Evolutionary conservation across 2,888 invertebrate species (phyloP).

Genomic region (Clepsis dumicolana): DNA sequence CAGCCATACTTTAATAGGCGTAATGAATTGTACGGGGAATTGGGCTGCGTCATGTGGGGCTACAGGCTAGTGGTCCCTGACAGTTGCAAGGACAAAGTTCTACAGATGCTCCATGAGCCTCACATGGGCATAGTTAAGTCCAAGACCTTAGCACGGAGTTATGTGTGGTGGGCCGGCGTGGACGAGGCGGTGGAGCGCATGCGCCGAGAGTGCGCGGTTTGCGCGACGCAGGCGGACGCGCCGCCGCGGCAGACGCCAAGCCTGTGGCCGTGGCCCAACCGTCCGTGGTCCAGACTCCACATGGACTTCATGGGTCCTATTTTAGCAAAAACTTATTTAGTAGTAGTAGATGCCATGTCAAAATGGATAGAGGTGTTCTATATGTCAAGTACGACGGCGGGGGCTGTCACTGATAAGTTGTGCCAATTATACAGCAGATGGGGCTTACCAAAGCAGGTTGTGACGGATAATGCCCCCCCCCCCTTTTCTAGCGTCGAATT

Average conservation of each 20-base stretch:
- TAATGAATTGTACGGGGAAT: constrained; percentile 54
- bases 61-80: constrained; percentile 33
- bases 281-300: too few species aligned
- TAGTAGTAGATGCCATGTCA: constrained; percentile 31
- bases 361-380: constrained; percentile 31
- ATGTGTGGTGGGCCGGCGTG: constrained; percentile 40
- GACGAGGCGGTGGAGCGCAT: constrained; percentile 42
- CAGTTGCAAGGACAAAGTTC: neutral
- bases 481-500: constrained; percentile 10
- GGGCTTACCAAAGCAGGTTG: constrained; percentile 14
- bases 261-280: constrained; percentile 33
- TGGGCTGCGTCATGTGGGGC: constrained; percentile 12
- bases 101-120: constrained; percentile 31
- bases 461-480: constrained; percentile 11
- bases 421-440: constrained; percentile 14
- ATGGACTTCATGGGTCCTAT: constrained; percentile 39
- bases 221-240: constrained; percentile 39
- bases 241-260: constrained; percentile 35
- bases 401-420: neutral
- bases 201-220: constrained; percentile 37
- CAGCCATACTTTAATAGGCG: constrained; percentile 44
- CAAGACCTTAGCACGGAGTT: constrained; percentile 43
- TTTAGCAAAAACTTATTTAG: constrained; percentile 26
- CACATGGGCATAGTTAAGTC: constrained; percentile 46
- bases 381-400: constrained; percentile 5